These are phyloP conservation scores for Alouatta palliata DNA, from an alignment of 2,113 vertebrate species.

Conservation along the genomic window DNA sequence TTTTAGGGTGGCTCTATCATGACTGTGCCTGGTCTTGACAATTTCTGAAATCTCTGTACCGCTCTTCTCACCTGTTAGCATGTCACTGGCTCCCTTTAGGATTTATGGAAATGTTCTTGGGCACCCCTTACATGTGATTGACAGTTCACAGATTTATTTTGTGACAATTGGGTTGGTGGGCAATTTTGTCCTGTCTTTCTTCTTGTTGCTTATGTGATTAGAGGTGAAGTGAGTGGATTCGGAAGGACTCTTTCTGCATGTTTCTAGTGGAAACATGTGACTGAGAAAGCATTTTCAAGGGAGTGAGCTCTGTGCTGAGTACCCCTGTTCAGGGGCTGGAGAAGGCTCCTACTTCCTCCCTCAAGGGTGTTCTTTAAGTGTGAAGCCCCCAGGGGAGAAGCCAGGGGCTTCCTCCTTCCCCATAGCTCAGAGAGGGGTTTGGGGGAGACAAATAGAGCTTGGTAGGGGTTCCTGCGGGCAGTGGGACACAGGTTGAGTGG, in stretches of 20 bases:
- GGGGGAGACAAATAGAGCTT: background rate
- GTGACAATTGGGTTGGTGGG: too few species aligned
- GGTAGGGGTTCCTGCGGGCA: fast-evolving
- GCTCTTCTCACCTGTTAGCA: background rate
- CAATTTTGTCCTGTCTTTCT: too few species aligned
- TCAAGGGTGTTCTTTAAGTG: background rate
- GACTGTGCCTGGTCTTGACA: background rate
- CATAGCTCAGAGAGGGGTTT: background rate
- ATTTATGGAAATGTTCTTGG: background rate
- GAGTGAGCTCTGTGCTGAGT: background rate
- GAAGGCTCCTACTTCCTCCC: background rate
- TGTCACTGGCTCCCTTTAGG: background rate
- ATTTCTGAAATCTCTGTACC: too few species aligned
- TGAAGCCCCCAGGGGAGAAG: background rate
- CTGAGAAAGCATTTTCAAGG: background rate
- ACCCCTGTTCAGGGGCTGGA: too few species aligned
- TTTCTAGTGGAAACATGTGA: background rate
- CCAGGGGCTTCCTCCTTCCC: background rate
- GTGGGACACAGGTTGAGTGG: fast-evolving
- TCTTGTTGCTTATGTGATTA: background rate
- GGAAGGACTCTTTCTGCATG: fast-evolving
- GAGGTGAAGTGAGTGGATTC: background rate
- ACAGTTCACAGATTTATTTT: background rate
- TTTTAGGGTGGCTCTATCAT: background rate
- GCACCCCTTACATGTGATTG: background rate